Evolutionary conservation across 2,797 vertebrate species (phyloP), one percentile per base, ranked within the genome.

Genomic region (Discoglossus pictus): DNA sequence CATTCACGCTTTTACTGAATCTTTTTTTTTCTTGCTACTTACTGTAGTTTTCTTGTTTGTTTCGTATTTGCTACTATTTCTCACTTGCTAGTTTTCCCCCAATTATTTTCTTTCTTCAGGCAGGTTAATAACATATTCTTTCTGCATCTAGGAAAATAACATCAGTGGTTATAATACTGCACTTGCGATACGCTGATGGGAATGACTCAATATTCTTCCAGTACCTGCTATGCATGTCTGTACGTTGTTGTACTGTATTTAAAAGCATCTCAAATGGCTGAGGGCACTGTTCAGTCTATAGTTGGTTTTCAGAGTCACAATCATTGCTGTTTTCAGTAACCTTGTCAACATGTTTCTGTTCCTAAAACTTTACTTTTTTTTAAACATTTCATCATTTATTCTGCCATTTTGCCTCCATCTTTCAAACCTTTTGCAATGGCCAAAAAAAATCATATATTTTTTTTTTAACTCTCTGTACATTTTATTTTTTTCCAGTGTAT

Each of bases 101-200:
- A 71, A 64, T 71, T 71, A 70, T 71, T 63, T 71, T 71, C 68
- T 71, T 46, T 71, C 68, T 71, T 38, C 60, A 43, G 68, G 60
- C 68, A 36, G 52, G 40, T 34, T 64, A 60, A 58, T 62, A 50
- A 63, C 48, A 48, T 63, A 71, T 63, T 63, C 60, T 52, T 63
- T 63, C 60, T 63, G 60, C 68, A 64, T 71, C 60, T 71, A 63
- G 60, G 51, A 71, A 71, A 58, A 71, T 63, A 59, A 50, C 65
- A 60, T 60, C 65, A 51, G 52, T 44, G 18, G 17, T 71, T 58
- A 38, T 35, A 12, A 25, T 43, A 42, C 46, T 59, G 44, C 64
- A 58, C 42, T 62, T 70, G 34, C 35, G 58, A 16, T 44, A 13
- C 10, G 50, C 59, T 48, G 67, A 70, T 54, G 39, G 51, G 51